Percentiles rank a stretch among this genome's conserved stretches.
Conservation (phyloP, 2,113 vertebrate species). For the Lepisosteus osseus region DNA sequence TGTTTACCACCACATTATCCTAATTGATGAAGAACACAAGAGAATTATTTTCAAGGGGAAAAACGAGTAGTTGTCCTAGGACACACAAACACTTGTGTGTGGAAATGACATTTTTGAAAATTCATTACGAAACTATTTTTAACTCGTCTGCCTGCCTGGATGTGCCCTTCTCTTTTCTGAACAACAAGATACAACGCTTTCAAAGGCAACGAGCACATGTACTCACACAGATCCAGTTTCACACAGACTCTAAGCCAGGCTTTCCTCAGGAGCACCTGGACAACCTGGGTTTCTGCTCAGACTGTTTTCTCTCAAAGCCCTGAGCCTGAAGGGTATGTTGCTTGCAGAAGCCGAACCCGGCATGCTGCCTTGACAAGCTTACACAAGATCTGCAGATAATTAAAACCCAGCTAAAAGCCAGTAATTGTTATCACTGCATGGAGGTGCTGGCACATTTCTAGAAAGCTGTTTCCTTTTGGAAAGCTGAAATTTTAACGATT, state of each 20-base stretch:
- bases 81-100: too few relatives aligned
- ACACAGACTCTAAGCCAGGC: neutral
- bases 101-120: too few relatives aligned
- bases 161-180: too few relatives aligned
- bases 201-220: too few relatives aligned
- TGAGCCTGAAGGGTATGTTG: neutral
- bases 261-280: neutral
- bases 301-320: neutral
- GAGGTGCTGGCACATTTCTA: neutral
- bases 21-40: too few relatives aligned
- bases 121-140: too few relatives aligned
- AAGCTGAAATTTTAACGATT: neutral
- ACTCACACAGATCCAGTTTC: too few relatives aligned
- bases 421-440: slow-evolving; percentile 7
- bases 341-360: neutral
- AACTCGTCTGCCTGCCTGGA: too few relatives aligned
- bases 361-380: neutral
- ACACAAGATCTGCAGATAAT: neutral
- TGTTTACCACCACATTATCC: too few relatives aligned
- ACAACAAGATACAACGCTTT: too few relatives aligned
- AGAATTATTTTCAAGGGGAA: too few relatives aligned
- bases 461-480: neutral
- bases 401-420: slow-evolving; percentile 9
- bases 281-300: neutral
- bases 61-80: too few relatives aligned